Percentiles rank a stretch among this genome's conserved stretches.
phyloP scores from a whole-genome alignment of 2,797 vertebrate genomes.

The Mormyrops attenuatus region DNA sequence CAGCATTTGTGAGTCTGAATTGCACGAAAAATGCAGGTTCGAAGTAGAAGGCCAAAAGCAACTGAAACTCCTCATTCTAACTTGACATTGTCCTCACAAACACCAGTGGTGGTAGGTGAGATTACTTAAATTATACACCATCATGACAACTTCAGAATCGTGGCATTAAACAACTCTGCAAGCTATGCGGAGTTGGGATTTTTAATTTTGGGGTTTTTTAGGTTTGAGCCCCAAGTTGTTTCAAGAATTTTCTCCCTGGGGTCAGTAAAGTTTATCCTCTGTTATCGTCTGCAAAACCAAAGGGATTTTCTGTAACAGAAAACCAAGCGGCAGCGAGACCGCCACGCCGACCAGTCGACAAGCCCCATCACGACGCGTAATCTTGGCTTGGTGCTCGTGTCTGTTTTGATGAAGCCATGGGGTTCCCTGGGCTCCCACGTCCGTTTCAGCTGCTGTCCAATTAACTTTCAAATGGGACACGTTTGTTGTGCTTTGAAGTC shows the following conservation, averaged over 20 bases:
- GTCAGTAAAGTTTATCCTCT: neutral
- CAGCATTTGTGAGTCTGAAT: neutral
- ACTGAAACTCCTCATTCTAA: neutral
- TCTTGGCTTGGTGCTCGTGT: neutral
- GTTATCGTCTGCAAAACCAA: neutral
- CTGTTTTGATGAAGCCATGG: slow-evolving; percentile 6
- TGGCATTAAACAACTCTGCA: neutral
- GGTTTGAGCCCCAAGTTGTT: neutral
- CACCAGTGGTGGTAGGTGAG: neutral
- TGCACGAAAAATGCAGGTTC: neutral
- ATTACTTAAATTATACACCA: neutral
- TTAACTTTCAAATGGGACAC: neutral
- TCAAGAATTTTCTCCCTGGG: neutral
- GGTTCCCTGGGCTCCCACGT: neutral
- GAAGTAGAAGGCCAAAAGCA: neutral
- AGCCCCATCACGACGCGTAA: neutral
- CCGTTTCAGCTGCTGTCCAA: slow-evolving; percentile 11
- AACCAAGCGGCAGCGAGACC: neutral
- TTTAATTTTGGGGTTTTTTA: neutral
- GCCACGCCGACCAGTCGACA: neutral
- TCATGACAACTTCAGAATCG: neutral
- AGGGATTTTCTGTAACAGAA: neutral
- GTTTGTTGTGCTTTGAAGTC: slow-evolving; percentile 27
- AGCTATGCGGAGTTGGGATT: neutral
- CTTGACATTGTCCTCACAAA: neutral